These are phyloP conservation scores for Leucophora obtusa DNA, from an alignment of 2,888 invertebrate species.

Conservation along the genomic window DNA sequence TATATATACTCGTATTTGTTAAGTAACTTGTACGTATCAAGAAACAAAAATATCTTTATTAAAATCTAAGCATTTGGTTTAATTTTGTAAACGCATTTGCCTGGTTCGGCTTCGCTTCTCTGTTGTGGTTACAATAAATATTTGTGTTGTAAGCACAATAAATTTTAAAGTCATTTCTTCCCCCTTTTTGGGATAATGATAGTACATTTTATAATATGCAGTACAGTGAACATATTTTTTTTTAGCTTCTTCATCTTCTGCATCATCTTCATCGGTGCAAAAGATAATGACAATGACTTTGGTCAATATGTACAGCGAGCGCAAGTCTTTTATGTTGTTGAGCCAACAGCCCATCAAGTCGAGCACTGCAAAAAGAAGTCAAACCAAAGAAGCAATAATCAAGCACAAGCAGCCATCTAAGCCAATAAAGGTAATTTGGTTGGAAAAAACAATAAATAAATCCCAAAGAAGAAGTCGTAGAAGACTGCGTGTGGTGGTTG, in stretches of 20 bases:
- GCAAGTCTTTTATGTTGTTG: slow-evolving; percentile 51
- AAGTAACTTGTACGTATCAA: too few species aligned
- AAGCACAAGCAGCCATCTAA: slow-evolving; percentile 43
- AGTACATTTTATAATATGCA: slow-evolving; percentile 50
- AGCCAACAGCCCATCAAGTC: slow-evolving; percentile 30
- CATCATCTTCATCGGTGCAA: background rate
- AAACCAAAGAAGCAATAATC: slow-evolving; percentile 16
- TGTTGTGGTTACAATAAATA: slow-evolving; percentile 60
- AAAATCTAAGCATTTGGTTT: slow-evolving; percentile 52
- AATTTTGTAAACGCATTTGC: slow-evolving; percentile 39
- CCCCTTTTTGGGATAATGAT: slow-evolving; percentile 57
- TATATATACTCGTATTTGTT: too few species aligned
- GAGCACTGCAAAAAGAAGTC: slow-evolving; percentile 9
- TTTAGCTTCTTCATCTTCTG: background rate
- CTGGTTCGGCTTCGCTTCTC: slow-evolving; percentile 24
- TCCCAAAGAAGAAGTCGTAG: slow-evolving; percentile 2
- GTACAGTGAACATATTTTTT: background rate
- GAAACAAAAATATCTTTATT: slow-evolving; percentile 18
- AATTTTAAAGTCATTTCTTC: slow-evolving; percentile 42
- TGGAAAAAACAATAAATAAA: slow-evolving; percentile 12
- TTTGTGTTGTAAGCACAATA: slow-evolving; percentile 61
- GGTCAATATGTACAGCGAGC: slow-evolving; percentile 56
- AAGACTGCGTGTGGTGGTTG: slow-evolving; percentile 52
- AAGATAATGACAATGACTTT: slow-evolving; percentile 48
- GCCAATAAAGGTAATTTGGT: slow-evolving; percentile 61